Percentiles rank a stretch among this genome's conserved stretches.
These are phyloP conservation scores for Protodeltote pygarga DNA, from an alignment of 2,888 invertebrate species.

Conservation along the genomic window DNA sequence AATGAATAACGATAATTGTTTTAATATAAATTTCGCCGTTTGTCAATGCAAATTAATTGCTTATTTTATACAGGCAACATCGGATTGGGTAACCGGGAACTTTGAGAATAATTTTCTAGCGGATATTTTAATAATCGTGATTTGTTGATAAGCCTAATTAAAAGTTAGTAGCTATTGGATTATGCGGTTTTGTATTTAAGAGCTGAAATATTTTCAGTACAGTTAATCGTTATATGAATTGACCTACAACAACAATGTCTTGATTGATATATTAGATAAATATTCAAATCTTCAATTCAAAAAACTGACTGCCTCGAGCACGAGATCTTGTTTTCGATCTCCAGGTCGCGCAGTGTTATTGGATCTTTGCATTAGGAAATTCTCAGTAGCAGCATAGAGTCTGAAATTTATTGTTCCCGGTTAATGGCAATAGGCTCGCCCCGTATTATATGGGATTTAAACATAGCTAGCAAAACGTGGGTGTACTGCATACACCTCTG, in stretches of 20 bases:
- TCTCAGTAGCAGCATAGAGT: too few species aligned
- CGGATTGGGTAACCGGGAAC: background rate
- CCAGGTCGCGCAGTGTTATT: too few species aligned
- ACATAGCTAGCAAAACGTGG: too few species aligned
- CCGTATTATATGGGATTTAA: too few species aligned
- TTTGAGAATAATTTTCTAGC: slow-evolving; percentile 4
- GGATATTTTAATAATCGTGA: slow-evolving; percentile 8
- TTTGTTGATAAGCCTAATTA: slow-evolving; percentile 18
- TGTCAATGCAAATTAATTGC: slow-evolving; percentile 27
- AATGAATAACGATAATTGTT: slow-evolving; percentile 14
- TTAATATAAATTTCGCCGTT: slow-evolving; percentile 1
- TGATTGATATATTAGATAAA: too few species aligned
- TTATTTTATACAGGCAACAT: background rate
- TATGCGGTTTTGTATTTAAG: slow-evolving; percentile 8
- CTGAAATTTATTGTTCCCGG: too few species aligned
- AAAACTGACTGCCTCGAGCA: too few species aligned
- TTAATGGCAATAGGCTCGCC: too few species aligned
- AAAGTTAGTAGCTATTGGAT: slow-evolving; percentile 19
- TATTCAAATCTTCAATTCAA: too few species aligned
- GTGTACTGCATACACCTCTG: too few species aligned
- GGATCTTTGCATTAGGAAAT: too few species aligned
- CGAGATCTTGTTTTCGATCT: too few species aligned
- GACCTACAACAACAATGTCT: slow-evolving; percentile 8
- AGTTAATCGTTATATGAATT: slow-evolving; percentile 6
- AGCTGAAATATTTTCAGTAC: background rate